A percentile compares a stretch with the other conserved stretches of the same genome.
Conservation (phyloP, 92 coral and sea anemone genomes). For the Diadumene lineata region DNA sequence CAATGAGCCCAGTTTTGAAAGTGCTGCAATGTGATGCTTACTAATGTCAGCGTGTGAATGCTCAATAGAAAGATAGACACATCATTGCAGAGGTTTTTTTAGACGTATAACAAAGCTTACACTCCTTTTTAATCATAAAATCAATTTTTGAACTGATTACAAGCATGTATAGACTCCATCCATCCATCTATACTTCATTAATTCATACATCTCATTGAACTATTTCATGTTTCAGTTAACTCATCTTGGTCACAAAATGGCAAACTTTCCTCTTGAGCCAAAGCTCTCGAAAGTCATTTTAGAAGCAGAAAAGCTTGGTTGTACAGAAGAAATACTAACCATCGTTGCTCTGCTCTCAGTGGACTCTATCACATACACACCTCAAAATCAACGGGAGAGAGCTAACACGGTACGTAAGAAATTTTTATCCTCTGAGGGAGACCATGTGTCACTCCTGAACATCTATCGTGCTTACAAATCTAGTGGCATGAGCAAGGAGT, state of each 20-base stretch:
- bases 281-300: constrained; percentile 83
- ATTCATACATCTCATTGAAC: not conserved
- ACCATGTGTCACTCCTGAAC: constrained; percentile 88
- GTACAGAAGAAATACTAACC: constrained; percentile 91
- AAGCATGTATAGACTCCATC: not conserved
- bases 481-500: constrained; percentile 74
- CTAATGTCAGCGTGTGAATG: no score
- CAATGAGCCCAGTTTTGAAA: no score
- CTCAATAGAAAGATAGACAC: no score
- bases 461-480: constrained; percentile 92
- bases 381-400: constrained; percentile 88
- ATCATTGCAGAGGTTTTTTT: no score
- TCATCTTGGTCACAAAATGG: constrained; percentile 80
- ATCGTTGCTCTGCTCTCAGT: constrained; percentile 89
- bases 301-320: constrained; percentile 66
- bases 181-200: not conserved
- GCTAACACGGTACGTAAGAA: constrained; percentile 85
- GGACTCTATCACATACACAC: constrained; percentile 91
- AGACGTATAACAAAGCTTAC: no score
- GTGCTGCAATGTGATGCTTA: no score
- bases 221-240: constrained; percentile 61
- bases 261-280: constrained; percentile 90
- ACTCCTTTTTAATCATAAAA: no score
- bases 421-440: constrained; percentile 92
- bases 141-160: no score